A percentile compares a stretch with the other conserved stretches of the same genome.
Conservation (phyloP, 92 coral and sea anemone species). For the Siderastrea siderea region DNA sequence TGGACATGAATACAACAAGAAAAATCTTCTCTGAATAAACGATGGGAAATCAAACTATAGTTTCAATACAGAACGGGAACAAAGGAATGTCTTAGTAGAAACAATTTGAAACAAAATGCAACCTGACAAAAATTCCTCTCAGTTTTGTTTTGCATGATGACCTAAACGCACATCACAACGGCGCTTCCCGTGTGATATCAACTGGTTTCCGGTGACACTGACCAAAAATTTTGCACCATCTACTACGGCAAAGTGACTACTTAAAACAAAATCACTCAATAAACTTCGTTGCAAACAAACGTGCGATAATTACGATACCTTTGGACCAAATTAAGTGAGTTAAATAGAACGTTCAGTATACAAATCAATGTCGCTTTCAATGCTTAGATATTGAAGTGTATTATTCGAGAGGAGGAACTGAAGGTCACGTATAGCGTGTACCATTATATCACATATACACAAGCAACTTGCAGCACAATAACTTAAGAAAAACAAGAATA, state of each 20-base stretch:
- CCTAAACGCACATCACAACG: conserved; percentile 35
- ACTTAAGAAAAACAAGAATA: conserved; percentile 10
- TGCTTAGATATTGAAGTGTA: not conserved
- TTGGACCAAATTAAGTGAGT: not conserved
- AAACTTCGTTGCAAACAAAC: not conserved
- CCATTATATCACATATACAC: not conserved
- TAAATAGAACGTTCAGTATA: not conserved
- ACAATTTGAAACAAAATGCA: not conserved
- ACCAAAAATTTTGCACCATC: conserved; percentile 1
- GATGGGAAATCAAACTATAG: not conserved
- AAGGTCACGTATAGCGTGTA: not conserved
- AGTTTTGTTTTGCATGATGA: conserved; percentile 13
- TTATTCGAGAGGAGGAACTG: not conserved
- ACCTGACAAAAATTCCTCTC: not conserved
- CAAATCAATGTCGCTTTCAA: conserved; percentile 1
- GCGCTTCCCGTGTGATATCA: conserved; percentile 23
- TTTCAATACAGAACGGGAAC: not conserved
- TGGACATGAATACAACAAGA: not conserved
- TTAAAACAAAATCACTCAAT: not conserved
- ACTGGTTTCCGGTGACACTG: conserved; percentile 41
- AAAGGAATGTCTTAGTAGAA: not conserved
- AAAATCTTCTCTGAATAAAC: not conserved
- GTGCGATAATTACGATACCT: not conserved
- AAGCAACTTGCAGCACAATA: not conserved
- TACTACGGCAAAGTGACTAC: not conserved